These are phyloP conservation scores for Pseudococcus jackbeardsleyi DNA, from an alignment of 2,888 invertebrate species.

Conservation along the genomic window DNA sequence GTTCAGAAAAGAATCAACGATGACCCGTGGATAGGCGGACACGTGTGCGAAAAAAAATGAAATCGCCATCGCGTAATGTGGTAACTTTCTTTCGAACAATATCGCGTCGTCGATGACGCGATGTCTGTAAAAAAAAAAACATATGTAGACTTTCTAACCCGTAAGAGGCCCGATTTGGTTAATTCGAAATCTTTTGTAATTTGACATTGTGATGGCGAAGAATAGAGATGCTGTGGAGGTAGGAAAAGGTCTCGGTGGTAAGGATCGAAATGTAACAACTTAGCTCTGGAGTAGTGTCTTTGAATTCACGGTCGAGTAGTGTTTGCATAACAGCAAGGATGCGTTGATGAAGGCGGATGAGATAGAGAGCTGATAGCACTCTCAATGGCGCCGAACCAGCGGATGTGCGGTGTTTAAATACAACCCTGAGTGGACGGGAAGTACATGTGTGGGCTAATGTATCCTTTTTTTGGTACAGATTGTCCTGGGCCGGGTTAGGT, in stretches of 20 bases:
- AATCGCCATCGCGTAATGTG: neutral
- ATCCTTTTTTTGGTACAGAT: neutral
- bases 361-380: neutral
- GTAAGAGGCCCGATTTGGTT: conserved; percentile 14
- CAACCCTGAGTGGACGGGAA: conserved; percentile 35
- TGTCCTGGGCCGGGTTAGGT: neutral
- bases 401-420: conserved; percentile 33
- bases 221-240: neutral
- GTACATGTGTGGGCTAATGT: conserved; percentile 28
- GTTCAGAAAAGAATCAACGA: neutral
- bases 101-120: neutral
- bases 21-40: neutral
- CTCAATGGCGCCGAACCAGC: conserved; percentile 16
- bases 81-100: conserved; percentile 35
- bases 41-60: conserved; percentile 6
- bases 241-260: neutral
- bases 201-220: neutral
- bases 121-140: neutral
- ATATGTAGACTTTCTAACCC: neutral
- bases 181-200: conserved; percentile 3
- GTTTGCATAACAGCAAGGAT: conserved; percentile 32
- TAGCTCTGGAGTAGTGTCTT: neutral
- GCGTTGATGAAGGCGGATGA: conserved; percentile 26
- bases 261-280: neutral
- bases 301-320: conserved; percentile 4